Conservation (phyloP, 2,888 invertebrate genomes). For the Podabrus alpinus region DNA sequence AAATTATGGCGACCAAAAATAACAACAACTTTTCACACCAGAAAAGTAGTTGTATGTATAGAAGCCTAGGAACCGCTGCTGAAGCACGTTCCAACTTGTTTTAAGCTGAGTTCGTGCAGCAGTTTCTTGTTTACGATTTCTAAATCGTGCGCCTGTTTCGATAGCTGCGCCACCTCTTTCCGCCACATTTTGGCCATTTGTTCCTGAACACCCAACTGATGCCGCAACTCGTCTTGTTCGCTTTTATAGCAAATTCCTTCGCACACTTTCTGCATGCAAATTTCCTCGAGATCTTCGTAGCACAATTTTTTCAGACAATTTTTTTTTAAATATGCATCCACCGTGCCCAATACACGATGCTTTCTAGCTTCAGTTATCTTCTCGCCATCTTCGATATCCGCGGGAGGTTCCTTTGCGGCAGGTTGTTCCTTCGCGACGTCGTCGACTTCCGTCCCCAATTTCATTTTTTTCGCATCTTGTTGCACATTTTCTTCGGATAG, state of each 20-base stretch:
- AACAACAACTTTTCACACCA: too few relatives aligned
- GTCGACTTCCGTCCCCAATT: not conserved
- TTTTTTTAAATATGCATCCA: slow-evolving; percentile 49
- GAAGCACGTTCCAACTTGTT: too few relatives aligned
- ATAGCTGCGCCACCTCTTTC: slow-evolving; percentile 66
- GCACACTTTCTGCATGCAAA: slow-evolving; percentile 74
- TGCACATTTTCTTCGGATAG: not conserved
- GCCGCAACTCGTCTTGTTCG: slow-evolving; percentile 70
- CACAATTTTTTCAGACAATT: slow-evolving; percentile 51
- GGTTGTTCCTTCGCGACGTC: not conserved
- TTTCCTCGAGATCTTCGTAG: slow-evolving; percentile 72
- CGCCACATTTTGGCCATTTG: slow-evolving; percentile 67
- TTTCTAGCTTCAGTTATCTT: slow-evolving; percentile 3
- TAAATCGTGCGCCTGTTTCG: slow-evolving; percentile 76
- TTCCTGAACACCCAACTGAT: slow-evolving; percentile 67
- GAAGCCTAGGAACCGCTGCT: too few relatives aligned
- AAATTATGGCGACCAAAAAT: too few relatives aligned
- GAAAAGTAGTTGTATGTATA: too few relatives aligned
- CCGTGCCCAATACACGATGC: slow-evolving; percentile 32
- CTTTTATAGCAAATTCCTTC: slow-evolving; percentile 74
- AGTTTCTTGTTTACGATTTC: slow-evolving; percentile 77
- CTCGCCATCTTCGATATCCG: not conserved
- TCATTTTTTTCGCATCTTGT: not conserved
- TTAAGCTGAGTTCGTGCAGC: slow-evolving; percentile 67
- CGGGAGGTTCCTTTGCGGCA: not conserved